Base-by-base conservation (phyloP, 2,888 invertebrate species). In the Mesoligia furuncula region DNA sequence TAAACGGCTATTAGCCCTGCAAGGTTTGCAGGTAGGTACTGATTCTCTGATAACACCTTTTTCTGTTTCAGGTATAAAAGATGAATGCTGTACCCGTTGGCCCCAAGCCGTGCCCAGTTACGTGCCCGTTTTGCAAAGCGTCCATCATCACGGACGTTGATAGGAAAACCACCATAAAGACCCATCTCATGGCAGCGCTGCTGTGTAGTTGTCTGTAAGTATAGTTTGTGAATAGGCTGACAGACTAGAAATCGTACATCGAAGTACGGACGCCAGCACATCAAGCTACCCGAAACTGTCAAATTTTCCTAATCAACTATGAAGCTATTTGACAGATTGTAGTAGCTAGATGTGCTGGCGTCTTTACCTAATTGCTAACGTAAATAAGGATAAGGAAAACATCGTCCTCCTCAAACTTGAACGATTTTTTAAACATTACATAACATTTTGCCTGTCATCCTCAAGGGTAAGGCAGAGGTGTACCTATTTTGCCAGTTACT, bases 111-210 rank as follows among this genome's bases (percentile, higher is more conserved):
- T 70, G 61, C 20, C 85, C 74, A 0, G 54, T 57, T 54, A 24
- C 42, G 13, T 85, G 85, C 54, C 80, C 77, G 6, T 78, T 39
- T 1, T 80, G 84, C 65, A 64, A 83, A 24, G 42, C 39, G 0
- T 1, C 57, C 24, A 9, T 84, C 17, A 88, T 94, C 17, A 97
- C 97, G 0, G 91, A 93, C 42, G 88, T 97, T 17, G 91, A 93
- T 51, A 90, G 87, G 59, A 94, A 93, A 64, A 89, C 97, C 13
- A 96, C 95, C 0, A 94, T 95, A 0, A 95, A 94, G 73, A 97
- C 97, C 1, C 97, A 97, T 81, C 85, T 97, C 4, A 94, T 97
- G 65, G 97, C 97, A 11, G 79, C 96, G 9, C 59, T 97, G 11
- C 88, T 97, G 27, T 97, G 97, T 81, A 75, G 94, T 54, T 94